Conservation (phyloP, 2,113 vertebrate genomes). For the Nothocercus nigrocapillus region DNA sequence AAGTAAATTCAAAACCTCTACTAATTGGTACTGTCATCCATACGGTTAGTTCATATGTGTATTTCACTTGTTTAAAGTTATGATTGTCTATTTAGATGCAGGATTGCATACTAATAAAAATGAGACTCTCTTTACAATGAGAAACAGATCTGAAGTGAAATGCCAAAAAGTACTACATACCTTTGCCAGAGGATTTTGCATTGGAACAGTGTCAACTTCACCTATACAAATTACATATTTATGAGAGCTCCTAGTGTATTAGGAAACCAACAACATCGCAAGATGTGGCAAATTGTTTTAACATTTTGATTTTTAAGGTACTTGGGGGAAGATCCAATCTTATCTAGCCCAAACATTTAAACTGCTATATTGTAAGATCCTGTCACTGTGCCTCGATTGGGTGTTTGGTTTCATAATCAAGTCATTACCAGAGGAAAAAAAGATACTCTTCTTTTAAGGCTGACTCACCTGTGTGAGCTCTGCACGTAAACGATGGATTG, state of each 20-base stretch:
- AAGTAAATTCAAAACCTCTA: constrained; percentile 38
- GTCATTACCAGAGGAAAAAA: not conserved
- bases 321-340: not conserved
- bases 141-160: not conserved
- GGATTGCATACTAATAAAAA: constrained; percentile 20
- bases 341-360: constrained; percentile 16
- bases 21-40: constrained; percentile 50
- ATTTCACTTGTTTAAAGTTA: constrained; percentile 53
- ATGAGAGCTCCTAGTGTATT: not conserved
- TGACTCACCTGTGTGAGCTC: constrained; percentile 11
- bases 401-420: constrained; percentile 34
- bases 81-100: constrained; percentile 1
- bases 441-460: not conserved
- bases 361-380: not conserved
- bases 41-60: not conserved
- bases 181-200: not conserved
- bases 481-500: constrained; percentile 3
- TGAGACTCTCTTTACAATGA: not conserved
- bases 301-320: not conserved
- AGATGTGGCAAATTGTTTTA: not conserved
- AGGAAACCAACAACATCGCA: not conserved
- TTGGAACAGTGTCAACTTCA: not conserved
- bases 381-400: not conserved
- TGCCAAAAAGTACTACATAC: rapidly evolving
- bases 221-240: not conserved